Percentiles rank a stretch among this genome's conserved stretches.
Evolutionary conservation across 2,113 vertebrate genomes (phyloP).

Genomic region (Panthera uncia): DNA sequence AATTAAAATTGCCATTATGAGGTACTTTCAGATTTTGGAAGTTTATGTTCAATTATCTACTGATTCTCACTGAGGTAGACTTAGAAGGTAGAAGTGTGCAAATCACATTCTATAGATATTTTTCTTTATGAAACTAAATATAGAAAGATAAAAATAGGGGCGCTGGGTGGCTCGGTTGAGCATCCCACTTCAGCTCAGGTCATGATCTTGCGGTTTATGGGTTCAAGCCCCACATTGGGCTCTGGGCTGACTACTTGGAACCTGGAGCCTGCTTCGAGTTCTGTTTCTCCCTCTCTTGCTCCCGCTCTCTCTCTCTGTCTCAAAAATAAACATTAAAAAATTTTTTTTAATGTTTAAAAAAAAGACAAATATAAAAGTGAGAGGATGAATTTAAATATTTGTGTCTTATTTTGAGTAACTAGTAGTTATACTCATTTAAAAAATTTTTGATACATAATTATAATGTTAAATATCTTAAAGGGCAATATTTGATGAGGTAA

Average conservation of each 20-base stretch:
- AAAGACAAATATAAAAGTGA: neutral
- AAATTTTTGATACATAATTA: neutral
- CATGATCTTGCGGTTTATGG: too few species aligned
- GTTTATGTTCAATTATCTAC: conserved; percentile 24
- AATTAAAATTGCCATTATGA: conserved; percentile 30
- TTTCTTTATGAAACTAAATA: neutral
- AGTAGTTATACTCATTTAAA: neutral
- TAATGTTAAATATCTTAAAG: neutral
- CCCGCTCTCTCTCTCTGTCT: too few species aligned
- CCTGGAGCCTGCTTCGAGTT: too few species aligned
- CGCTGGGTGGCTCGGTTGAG: too few species aligned
- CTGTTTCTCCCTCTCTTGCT: too few species aligned
- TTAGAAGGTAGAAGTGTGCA: neutral
- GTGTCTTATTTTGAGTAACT: neutral
- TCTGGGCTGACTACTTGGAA: too few species aligned
- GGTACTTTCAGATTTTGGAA: neutral
- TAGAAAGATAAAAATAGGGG: neutral
- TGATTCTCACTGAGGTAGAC: neutral
- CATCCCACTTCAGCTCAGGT: too few species aligned
- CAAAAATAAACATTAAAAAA: too few species aligned
- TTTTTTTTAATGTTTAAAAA: too few species aligned
- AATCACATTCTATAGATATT: neutral
- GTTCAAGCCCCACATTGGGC: too few species aligned
- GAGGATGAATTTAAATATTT: neutral
- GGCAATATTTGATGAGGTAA: neutral